Evolutionary conservation across 2,113 vertebrate species (phyloP).

Genomic region (Bufo gargarizans): DNA sequence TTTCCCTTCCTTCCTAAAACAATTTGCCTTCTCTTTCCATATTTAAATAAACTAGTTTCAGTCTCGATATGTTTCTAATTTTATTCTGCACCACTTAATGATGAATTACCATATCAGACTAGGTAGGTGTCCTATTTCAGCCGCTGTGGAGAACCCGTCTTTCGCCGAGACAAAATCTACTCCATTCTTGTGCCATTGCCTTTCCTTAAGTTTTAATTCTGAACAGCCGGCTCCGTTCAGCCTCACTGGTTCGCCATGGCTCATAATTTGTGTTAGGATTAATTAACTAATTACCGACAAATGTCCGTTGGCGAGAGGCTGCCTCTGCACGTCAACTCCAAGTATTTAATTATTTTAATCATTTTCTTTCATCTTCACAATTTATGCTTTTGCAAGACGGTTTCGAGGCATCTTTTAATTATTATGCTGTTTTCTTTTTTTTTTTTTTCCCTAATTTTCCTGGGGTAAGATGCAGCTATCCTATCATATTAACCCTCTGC

Average conservation of each 20-base stretch:
- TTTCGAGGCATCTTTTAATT: conserved; percentile 99
- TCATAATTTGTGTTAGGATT: conserved; percentile 99
- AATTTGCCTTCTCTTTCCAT: neutral
- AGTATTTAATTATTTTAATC: conserved; percentile 99
- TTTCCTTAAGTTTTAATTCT: conserved; percentile 76
- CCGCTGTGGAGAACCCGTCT: neutral
- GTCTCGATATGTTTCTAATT: conserved; percentile 11
- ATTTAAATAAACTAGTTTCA: conserved; percentile 12
- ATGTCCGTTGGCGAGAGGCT: conserved; percentile 98
- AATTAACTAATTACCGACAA: conserved; percentile 99
- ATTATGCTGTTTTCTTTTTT: conserved; percentile 75
- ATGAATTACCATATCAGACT: conserved; percentile 31
- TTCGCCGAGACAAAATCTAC: conserved; percentile 1
- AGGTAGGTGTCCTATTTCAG: conserved; percentile 4
- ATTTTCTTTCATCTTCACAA: conserved; percentile 99
- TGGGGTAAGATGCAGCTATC: conserved; percentile 60
- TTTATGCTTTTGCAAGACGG: conserved; percentile 93
- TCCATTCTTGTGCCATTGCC: conserved; percentile 30
- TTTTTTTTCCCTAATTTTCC: conserved; percentile 61
- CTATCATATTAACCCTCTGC: conserved; percentile 68
- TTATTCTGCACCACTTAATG: neutral
- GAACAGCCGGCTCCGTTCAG: conserved; percentile 89
- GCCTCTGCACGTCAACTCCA: conserved; percentile 97
- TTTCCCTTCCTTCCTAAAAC: neutral
- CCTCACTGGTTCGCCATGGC: conserved; percentile 99